Conservation (phyloP, 2,888 invertebrate species). For the Elegia similella region DNA sequence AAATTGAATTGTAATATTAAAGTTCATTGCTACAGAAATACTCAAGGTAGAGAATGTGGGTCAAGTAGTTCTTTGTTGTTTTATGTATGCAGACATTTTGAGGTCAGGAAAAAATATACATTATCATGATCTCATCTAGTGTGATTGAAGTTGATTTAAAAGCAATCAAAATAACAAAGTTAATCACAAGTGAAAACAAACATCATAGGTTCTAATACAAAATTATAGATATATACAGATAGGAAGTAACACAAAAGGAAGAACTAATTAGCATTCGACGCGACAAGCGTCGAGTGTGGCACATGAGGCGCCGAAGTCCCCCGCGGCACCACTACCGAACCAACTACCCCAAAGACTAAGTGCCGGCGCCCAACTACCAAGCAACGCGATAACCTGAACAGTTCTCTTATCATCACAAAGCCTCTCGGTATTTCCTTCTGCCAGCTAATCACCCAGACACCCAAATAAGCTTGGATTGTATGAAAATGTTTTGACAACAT, state of each 20-base stretch:
- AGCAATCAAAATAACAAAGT: too few species aligned
- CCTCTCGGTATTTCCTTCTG: constrained; percentile 15
- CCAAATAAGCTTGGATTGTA: constrained; percentile 28
- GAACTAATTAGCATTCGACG: constrained; percentile 74
- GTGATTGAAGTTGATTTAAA: too few species aligned
- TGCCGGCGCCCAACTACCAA: constrained; percentile 32
- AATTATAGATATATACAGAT: constrained; percentile 38
- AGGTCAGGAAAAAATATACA: constrained; percentile 38
- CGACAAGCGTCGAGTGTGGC: constrained; percentile 58
- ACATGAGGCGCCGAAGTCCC: constrained; percentile 55
- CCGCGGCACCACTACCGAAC: constrained; percentile 35
- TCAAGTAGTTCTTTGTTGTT: constrained; percentile 49
- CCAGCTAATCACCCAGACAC: constrained; percentile 4
- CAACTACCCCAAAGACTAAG: constrained; percentile 18
- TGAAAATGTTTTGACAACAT: constrained; percentile 73
- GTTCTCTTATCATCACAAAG: background rate
- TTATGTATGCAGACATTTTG: constrained; percentile 44
- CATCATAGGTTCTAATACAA: too few species aligned
- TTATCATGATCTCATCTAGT: background rate
- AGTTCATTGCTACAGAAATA: constrained; percentile 37
- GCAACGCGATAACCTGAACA: constrained; percentile 21
- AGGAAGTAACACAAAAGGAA: constrained; percentile 71
- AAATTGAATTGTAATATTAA: constrained; percentile 4
- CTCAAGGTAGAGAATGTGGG: constrained; percentile 47
- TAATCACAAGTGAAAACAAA: too few species aligned